Percentiles rank a stretch among this genome's conserved stretches.
Evolutionary conservation across 2,888 invertebrate genomes (phyloP).

Genomic region (Cryptocephalus moraei): DNA sequence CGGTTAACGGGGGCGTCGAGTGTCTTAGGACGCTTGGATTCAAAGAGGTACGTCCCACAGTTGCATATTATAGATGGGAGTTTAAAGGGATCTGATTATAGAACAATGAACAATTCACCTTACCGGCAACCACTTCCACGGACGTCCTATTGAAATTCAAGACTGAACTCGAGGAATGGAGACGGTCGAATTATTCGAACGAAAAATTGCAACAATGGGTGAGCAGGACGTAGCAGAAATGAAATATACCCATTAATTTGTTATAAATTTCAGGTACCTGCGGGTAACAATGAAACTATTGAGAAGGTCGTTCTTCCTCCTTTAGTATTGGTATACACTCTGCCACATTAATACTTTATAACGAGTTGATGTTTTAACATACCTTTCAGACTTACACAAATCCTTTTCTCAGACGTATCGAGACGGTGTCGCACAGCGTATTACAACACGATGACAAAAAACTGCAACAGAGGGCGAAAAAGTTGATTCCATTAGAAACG

Average conservation of each 20-base stretch:
- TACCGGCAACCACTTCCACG: neutral
- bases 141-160: no score
- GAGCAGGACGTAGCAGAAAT: neutral
- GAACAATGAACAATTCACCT: no score
- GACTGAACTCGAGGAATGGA: no score
- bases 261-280: neutral
- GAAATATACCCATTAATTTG: neutral
- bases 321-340: neutral
- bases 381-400: slow-evolving; percentile 24
- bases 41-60: slow-evolving; percentile 22
- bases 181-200: neutral
- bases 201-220: neutral
- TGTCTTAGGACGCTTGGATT: slow-evolving; percentile 31
- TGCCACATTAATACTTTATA: neutral
- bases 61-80: no score
- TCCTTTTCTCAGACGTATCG: slow-evolving; percentile 27
- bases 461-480: slow-evolving; percentile 53
- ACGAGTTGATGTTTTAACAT: neutral
- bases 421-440: slow-evolving; percentile 24
- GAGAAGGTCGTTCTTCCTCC: neutral
- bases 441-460: slow-evolving; percentile 54
- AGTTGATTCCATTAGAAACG: slow-evolving; percentile 54
- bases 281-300: no score
- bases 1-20: slow-evolving; percentile 23
- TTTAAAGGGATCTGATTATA: no score